Percentiles rank a stretch among this genome's conserved stretches.
Evolutionary conservation across 2,888 invertebrate genomes (phyloP).

Genomic region (Ctena decussata): DNA sequence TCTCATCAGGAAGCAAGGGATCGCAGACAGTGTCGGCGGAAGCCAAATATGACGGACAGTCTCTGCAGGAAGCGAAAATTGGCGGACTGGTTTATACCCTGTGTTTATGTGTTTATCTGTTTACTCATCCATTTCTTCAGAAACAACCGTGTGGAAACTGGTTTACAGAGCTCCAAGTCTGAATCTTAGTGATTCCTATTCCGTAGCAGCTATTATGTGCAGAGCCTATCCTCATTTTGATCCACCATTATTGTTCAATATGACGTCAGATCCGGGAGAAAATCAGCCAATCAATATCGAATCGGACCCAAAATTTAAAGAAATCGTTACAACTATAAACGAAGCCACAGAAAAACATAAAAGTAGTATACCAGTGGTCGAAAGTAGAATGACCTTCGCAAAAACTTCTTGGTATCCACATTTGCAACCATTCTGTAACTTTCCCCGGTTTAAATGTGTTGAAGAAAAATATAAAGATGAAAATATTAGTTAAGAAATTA

Average conservation of each 20-base stretch:
- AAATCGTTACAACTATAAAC: background rate
- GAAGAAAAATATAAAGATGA: slow-evolving; percentile 20
- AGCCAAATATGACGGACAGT: too few species aligned
- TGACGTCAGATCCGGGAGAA: slow-evolving; percentile 38
- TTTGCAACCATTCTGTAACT: slow-evolving; percentile 38
- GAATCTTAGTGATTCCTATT: background rate
- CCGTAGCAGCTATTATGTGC: background rate
- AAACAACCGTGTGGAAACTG: slow-evolving; percentile 21
- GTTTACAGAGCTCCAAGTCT: slow-evolving; percentile 25
- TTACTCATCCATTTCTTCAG: too few species aligned
- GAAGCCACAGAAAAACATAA: slow-evolving; percentile 5
- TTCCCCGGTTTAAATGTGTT: slow-evolving; percentile 29
- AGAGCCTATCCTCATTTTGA: background rate
- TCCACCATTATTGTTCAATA: slow-evolving; percentile 32
- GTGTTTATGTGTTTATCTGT: too few species aligned
- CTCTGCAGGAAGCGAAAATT: too few species aligned
- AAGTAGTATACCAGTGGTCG: background rate
- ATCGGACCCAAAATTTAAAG: background rate
- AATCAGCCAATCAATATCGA: background rate
- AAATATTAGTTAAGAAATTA: too few species aligned
- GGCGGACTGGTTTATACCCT: too few species aligned
- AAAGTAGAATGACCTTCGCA: background rate
- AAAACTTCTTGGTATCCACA: slow-evolving; percentile 28
- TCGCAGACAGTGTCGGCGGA: too few species aligned
- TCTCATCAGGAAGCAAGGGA: too few species aligned